Evolutionary conservation across 2,113 vertebrate genomes (phyloP), one percentile per base, ranked within the genome.

Genomic region (Odontesthes bonariensis): DNA sequence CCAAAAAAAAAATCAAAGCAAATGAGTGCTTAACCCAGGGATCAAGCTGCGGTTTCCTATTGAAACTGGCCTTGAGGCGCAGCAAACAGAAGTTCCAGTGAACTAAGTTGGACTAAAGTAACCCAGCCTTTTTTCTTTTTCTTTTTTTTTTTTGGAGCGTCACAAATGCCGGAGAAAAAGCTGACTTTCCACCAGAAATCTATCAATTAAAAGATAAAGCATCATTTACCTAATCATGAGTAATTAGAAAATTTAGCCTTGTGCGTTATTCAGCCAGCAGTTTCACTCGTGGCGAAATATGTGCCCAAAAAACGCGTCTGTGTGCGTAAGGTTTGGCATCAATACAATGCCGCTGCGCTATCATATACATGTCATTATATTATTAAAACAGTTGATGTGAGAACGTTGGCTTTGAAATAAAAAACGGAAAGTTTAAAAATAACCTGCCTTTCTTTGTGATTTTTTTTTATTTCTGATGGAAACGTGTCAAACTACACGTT

Each of bases 21-120:
- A 56, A 66, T 3, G 40, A 66, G 59, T 1, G 61, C 27, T 61
- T 46, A 35, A 75, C 67, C 83, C 53, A 0, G 32, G 22, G 76
- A 84, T 72, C 66, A 58, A 56, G 64, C 81, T 79, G 78, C 27
- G 63, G 85, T 72, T 86, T 81, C 81, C 79, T 35, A 66, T 22
- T 64, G 55, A 56, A 82, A 69, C 31, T 73, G 64, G 72, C 60
- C 49, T 74, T 62, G 83, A 31, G 66, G 59, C 73, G 75, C 78
- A 77, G 66, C 62, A 68, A 74, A 73, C 69, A 54, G 16, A 84
- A 79, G 71, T 81, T 85, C 49, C 68, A 75, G 55, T 76, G 40
- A 76, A 78, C 70, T 72, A 54, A 16, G 62, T 23, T 40, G 22
- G 19, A 40, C 69, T 22, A 33, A 46, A 64, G 8, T 66, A 54